A percentile compares a stretch with the other conserved stretches of the same genome.
phyloP scores from a whole-genome alignment of 1,140 invertebrate species.

The Hormaphis cornu region DNA sequence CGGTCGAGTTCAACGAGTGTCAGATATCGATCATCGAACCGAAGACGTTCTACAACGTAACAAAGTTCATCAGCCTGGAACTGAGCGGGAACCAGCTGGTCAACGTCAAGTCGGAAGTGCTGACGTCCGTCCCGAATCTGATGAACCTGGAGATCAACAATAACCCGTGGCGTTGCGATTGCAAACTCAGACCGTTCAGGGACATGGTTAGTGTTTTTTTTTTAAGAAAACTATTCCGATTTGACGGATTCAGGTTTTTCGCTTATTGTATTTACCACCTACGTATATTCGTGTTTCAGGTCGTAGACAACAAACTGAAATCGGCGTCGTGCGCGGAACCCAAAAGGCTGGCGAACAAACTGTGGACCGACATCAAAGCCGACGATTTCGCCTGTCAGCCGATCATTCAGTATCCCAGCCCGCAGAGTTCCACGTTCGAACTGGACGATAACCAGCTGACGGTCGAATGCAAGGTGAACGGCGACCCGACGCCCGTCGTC shows the following conservation, averaged over 20 bases:
- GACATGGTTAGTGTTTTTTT: constrained; percentile 49
- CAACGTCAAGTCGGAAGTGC: constrained; percentile 42
- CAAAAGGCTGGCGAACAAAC: constrained; percentile 50
- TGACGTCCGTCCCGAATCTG: constrained; percentile 51
- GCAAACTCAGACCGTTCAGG: constrained; percentile 64
- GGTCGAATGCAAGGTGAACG: constrained; percentile 64
- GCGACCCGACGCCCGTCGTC: constrained; percentile 64
- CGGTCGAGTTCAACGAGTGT: constrained; percentile 66
- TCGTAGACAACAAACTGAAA: constrained; percentile 54
- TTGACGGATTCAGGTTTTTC: background rate
- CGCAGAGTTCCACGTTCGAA: constrained; percentile 43
- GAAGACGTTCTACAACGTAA: constrained; percentile 60
- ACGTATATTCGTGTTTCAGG: constrained; percentile 32
- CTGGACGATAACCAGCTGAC: constrained; percentile 56
- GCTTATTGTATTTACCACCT: background rate
- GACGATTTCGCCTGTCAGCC: constrained; percentile 78
- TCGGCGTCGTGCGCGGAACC: constrained; percentile 63
- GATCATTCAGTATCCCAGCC: constrained; percentile 51
- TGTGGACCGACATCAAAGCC: constrained; percentile 59
- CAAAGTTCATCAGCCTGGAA: constrained; percentile 55
- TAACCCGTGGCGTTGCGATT: constrained; percentile 85
- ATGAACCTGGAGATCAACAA: constrained; percentile 57
- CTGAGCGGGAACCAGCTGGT: constrained; percentile 63
- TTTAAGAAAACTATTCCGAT: too few species aligned
- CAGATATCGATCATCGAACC: constrained; percentile 56